Evolutionary conservation across 2,797 vertebrate genomes (phyloP), one percentile per base, ranked within the genome.

Genomic region (Philypnodon macrostomus): DNA sequence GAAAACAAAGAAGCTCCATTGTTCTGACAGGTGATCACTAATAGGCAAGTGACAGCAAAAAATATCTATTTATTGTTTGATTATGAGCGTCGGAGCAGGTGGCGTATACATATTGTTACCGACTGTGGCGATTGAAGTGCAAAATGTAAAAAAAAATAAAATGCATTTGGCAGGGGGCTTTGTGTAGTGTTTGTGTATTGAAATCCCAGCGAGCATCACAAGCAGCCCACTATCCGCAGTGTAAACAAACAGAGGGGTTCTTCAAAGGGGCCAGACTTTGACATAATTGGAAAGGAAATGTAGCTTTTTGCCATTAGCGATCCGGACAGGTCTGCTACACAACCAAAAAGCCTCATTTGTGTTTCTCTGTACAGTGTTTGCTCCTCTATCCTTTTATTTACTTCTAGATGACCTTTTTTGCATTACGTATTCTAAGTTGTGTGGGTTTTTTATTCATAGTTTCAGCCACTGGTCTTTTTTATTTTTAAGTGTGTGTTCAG

Each of bases 201-300:
- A 70, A 72, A 80, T 79, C 70, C 70, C 62, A 60, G 69, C 14
- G 13, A 58, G 59, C 63, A 69, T 83, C 67, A 62, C 49, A 73
- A 66, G 41, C 69, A 52, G 63, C 79, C 77, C 71, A 56, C 66
- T 58, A 48, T 74, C 73, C 47, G 36, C 58, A 41, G 49, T 66
- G 76, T 74, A 81, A 80, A 83, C 80, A 84, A 85, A 84, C 73
- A 79, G 42, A 70, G 70, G 67, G 69, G 70, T 70, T 74, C 77
- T 83, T 83, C 75, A 81, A 78, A 79, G 77, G n/a, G 47, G 73
- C 77, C 53, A 33, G 66, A 61, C 55, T 63, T 71, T 9, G 10
- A 76, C 56, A 64, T 81, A 74, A 87, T 81, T 85, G 79, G 62
- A 75, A 67, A 85, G 77, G 80, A 86, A 85, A 86, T 84, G 56